Conservation (phyloP, 2,113 vertebrate species). For the Osmerus mordax region DNA sequence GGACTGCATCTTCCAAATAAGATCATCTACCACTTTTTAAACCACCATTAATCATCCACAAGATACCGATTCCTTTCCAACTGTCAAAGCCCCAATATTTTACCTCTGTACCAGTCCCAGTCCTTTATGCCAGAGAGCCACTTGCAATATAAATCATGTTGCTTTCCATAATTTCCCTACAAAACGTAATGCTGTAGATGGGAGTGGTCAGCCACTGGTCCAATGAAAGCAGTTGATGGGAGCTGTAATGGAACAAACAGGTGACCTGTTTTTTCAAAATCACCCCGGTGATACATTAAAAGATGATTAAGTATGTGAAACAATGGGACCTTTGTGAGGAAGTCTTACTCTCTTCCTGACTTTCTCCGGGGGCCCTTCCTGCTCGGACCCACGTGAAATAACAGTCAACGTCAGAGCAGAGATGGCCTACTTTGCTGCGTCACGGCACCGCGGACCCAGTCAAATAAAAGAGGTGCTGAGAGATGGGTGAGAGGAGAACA, state of each 20-base stretch:
- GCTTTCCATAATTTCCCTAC: slow-evolving; percentile 41
- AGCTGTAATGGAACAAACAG: slow-evolving; percentile 60
- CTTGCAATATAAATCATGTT: slow-evolving; percentile 9
- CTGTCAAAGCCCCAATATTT: no score
- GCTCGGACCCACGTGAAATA: slow-evolving; percentile 45
- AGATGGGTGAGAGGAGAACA: slow-evolving; percentile 12
- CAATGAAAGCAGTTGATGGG: slow-evolving; percentile 24
- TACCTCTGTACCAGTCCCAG: no score
- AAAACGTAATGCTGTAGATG: slow-evolving; percentile 1
- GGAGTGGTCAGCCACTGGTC: slow-evolving; percentile 17
- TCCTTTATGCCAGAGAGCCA: slow-evolving; percentile 1
- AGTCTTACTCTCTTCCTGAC: slow-evolving; percentile 15
- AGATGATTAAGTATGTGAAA: slow-evolving; percentile 52
- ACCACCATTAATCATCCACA: no score
- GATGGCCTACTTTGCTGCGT: slow-evolving; percentile 31
- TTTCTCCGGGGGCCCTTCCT: not conserved
- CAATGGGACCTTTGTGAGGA: slow-evolving; percentile 56
- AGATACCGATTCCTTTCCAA: no score
- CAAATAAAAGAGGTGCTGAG: slow-evolving; percentile 24
- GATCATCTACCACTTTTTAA: no score
- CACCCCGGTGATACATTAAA: slow-evolving; percentile 47
- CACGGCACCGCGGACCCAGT: slow-evolving; percentile 14
- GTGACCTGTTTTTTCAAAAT: slow-evolving; percentile 47
- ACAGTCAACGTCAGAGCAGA: slow-evolving; percentile 43
- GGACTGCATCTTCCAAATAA: not conserved